phyloP scores from a whole-genome alignment of 2,888 invertebrate species.

The Eupithecia tripunctaria region DNA sequence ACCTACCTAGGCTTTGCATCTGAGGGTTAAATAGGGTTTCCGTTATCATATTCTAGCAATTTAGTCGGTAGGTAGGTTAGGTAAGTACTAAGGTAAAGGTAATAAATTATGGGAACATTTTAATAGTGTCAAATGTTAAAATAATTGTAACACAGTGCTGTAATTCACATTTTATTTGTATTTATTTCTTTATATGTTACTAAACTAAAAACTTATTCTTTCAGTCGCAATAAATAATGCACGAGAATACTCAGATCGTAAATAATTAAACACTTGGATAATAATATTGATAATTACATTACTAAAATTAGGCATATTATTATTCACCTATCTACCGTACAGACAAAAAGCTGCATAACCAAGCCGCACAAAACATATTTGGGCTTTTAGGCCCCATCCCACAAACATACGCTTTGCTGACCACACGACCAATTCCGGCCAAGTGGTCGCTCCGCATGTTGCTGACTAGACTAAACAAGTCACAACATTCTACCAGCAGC shows the following conservation, averaged over 20 bases:
- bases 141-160: background rate
- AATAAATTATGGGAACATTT: no score
- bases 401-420: background rate
- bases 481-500: slow-evolving; percentile 48
- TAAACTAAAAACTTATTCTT: slow-evolving; percentile 39
- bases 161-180: slow-evolving; percentile 24
- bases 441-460: slow-evolving; percentile 38
- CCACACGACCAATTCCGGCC: background rate
- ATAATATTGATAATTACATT: background rate
- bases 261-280: slow-evolving; percentile 8
- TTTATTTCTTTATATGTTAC: slow-evolving; percentile 38
- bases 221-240: slow-evolving; percentile 61
- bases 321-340: background rate
- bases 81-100: no score
- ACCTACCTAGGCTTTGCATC: background rate
- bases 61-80: background rate
- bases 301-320: background rate
- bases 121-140: background rate
- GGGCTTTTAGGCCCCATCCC: background rate
- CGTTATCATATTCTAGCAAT: background rate
- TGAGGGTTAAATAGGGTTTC: background rate
- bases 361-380: background rate
- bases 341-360: slow-evolving; percentile 5
- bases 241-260: slow-evolving; percentile 63
- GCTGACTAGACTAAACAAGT: slow-evolving; percentile 64